Base-by-base conservation (phyloP, 2,888 invertebrate species). In the Apamea epomidion region DNA sequence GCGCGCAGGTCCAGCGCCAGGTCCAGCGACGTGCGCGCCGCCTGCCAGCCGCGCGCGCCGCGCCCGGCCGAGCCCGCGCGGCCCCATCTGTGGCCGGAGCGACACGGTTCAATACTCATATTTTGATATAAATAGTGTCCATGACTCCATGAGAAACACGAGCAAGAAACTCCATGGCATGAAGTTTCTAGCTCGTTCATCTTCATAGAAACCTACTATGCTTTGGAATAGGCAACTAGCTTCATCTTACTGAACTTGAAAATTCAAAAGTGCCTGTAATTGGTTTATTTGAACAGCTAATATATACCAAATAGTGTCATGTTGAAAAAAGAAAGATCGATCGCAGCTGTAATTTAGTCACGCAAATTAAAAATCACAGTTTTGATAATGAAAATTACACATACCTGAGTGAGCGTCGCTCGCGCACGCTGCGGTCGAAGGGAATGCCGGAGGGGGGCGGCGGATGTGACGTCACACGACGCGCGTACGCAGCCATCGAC, bases 1-100 rank as follows among this genome's bases (percentile, higher is more conserved):
- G 99, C 99, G 94, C 98, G 98, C 89, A 99, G 97, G 95, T 99
- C 99, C 84, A 99, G 97, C 93, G 99, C 98, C 87, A 99, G 97
- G 95, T 99, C 99, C 74, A 99, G 97, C 1, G 99, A 99, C 1
- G 99, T 99, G 89, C 99, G 97, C 98, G 97, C 74, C 97, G 97
- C 71, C 82, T 86, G 84, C 72, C 70, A 0, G 48, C 0, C 62
- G 29, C 73, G 69, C 0, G 10, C 68, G 2, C 69, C 82, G 60
- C 76, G 70, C 0, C 18, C 3, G 1, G 48, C 5, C 32, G 71
- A 45, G 0, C 69, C 86, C 5, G 92, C 87, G 21, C 94, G 91
- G 37, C 96, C 96, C 96, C 96, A 96, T 91, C 96, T 96, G 87
- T 0, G 6, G 2, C 0, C 4, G 0, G 0, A 3, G 1, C 1